These are phyloP conservation scores for Morpho achilles DNA, from an alignment of 2,888 invertebrate genomes.

Conservation along the genomic window DNA sequence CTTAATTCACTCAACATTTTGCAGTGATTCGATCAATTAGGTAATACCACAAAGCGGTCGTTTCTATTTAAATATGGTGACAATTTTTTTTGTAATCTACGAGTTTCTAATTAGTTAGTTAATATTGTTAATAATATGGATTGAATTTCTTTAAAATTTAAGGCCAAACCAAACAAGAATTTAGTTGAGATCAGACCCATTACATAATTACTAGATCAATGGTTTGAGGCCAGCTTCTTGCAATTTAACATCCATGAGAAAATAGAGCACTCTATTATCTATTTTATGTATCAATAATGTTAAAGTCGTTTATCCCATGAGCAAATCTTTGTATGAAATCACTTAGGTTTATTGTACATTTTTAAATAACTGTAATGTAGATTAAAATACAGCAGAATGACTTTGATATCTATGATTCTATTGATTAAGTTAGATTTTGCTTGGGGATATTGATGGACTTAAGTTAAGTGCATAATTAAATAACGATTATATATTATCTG, in stretches of 20 bases:
- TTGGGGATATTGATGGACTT: not conserved
- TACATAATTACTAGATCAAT: conserved; percentile 45
- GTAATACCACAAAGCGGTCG: too few relatives aligned
- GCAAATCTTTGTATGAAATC: not conserved
- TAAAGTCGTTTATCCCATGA: conserved; percentile 10
- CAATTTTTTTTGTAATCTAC: too few relatives aligned
- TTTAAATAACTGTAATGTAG: not conserved
- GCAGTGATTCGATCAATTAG: too few relatives aligned
- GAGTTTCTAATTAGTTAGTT: too few relatives aligned
- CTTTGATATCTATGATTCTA: not conserved
- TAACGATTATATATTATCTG: conserved; percentile 12
- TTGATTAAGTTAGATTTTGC: not conserved
- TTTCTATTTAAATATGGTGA: too few relatives aligned
- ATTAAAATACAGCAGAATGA: conserved; percentile 4
- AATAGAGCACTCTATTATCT: conserved; percentile 9
- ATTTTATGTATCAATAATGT: not conserved
- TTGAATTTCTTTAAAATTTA: conserved; percentile 27
- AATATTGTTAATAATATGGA: not conserved
- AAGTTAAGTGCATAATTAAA: not conserved
- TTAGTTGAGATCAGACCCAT: conserved; percentile 23
- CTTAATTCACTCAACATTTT: too few relatives aligned
- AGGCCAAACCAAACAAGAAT: conserved; percentile 23
- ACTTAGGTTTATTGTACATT: not conserved
- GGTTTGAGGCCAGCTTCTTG: conserved; percentile 38
- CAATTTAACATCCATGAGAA: conserved; percentile 7